These are phyloP conservation scores for Pharmacophagus antenor DNA, from an alignment of 2,888 invertebrate species.

Conservation along the genomic window DNA sequence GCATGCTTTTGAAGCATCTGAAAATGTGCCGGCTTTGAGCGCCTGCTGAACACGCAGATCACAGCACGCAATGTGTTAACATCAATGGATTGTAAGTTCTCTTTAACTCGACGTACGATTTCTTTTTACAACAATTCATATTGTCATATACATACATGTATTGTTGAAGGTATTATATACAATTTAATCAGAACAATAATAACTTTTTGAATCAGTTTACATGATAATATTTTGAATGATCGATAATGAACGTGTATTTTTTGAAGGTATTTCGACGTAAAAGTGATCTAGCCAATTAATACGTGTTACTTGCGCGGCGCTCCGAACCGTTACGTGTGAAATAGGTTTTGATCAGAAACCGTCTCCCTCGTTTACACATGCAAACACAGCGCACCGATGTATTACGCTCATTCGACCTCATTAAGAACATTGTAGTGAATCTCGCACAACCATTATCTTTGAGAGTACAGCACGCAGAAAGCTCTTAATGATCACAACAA, in stretches of 20 bases:
- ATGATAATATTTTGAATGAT: background rate
- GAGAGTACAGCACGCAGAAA: constrained; percentile 45
- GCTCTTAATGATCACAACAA: constrained; percentile 60
- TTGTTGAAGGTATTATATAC: background rate
- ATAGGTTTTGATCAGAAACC: background rate
- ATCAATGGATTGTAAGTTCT: background rate
- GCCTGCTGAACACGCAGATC: too few species aligned
- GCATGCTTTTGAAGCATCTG: too few species aligned
- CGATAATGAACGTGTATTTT: background rate
- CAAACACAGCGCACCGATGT: constrained; percentile 10
- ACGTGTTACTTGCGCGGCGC: too few species aligned
- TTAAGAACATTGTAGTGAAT: constrained; percentile 62
- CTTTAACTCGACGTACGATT: background rate
- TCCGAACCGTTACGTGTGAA: too few species aligned
- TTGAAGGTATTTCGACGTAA: too few species aligned
- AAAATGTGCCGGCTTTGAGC: too few species aligned
- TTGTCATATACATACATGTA: background rate
- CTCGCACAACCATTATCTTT: constrained; percentile 49
- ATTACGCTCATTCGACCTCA: constrained; percentile 49
- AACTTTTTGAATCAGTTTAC: too few species aligned
- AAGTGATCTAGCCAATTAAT: too few species aligned
- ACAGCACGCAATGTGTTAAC: too few species aligned
- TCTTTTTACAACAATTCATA: background rate
- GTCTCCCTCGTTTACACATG: constrained; percentile 9
- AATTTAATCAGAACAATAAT: too few species aligned